Conservation (phyloP, 64 coral and sea anemone species). For the Dendronephthya gigantea region DNA sequence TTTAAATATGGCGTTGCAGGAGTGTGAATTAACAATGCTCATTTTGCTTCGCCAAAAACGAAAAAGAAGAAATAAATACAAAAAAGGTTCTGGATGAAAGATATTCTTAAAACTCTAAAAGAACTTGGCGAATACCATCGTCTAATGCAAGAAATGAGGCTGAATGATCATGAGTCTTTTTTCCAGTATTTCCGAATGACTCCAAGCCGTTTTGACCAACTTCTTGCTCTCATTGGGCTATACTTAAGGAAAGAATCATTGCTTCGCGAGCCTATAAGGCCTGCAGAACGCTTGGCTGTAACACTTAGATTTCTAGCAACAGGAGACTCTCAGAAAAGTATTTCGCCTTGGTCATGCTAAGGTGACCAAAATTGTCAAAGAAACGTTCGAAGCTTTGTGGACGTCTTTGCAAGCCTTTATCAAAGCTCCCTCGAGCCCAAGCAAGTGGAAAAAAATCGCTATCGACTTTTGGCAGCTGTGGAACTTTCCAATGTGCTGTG, state of each 20-base stretch:
- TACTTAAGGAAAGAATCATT: conserved; percentile 12
- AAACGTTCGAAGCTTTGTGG: background rate
- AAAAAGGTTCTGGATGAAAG: conserved; percentile 6
- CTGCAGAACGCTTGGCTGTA: background rate
- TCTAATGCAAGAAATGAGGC: background rate
- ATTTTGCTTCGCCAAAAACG: background rate
- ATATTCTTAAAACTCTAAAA: background rate
- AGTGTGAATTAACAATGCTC: background rate
- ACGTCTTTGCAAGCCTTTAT: background rate
- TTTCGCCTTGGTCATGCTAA: background rate
- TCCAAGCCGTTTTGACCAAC: conserved; percentile 9
- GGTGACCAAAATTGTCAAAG: background rate
- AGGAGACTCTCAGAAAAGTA: background rate
- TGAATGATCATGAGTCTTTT: conserved; percentile 2
- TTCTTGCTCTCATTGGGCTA: background rate
- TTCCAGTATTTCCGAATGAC: conserved; percentile 26
- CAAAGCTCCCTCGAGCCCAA: background rate
- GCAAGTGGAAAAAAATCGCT: background rate
- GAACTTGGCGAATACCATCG: background rate
- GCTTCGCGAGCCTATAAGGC: background rate
- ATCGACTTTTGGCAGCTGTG: background rate
- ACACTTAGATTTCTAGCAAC: background rate
- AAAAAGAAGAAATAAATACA: background rate
- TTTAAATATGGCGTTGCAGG: too few relatives aligned
- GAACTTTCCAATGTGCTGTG: too few relatives aligned